phyloP scores from a whole-genome alignment of 64 coral and sea anemone genomes.

The Actinia tenebrosa region DNA sequence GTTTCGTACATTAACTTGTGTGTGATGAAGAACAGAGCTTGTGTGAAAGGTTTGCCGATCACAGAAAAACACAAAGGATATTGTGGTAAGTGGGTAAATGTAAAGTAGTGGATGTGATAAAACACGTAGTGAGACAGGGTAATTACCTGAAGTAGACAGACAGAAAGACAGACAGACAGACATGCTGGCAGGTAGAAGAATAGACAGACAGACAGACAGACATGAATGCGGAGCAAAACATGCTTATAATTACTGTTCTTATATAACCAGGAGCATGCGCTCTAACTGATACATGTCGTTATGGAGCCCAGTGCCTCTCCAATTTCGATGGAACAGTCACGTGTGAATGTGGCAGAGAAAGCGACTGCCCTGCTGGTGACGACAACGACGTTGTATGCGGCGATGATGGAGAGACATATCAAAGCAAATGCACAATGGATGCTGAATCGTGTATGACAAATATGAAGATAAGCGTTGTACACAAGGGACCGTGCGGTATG shows the following conservation, averaged over 20 bases:
- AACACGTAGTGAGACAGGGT: too few species aligned
- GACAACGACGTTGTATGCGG: slow-evolving; percentile 60
- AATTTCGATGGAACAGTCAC: slow-evolving; percentile 65
- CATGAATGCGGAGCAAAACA: not conserved
- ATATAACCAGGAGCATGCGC: slow-evolving; percentile 51
- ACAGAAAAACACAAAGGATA: slow-evolving; percentile 53
- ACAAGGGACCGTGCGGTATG: slow-evolving; percentile 83
- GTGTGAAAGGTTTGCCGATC: slow-evolving; percentile 26
- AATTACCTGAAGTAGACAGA: too few species aligned
- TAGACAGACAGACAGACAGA: too few species aligned
- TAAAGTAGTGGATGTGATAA: too few species aligned
- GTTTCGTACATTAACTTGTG: slow-evolving; percentile 84
- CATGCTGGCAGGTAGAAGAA: too few species aligned
- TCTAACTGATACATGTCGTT: slow-evolving; percentile 50
- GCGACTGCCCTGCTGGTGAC: slow-evolving; percentile 24
- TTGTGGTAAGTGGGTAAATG: slow-evolving; percentile 64
- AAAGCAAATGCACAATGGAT: slow-evolving; percentile 58
- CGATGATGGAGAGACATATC: slow-evolving; percentile 69
- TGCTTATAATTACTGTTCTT: not conserved
- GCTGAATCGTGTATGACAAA: slow-evolving; percentile 43
- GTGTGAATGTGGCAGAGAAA: slow-evolving; percentile 58
- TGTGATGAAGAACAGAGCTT: slow-evolving; percentile 79
- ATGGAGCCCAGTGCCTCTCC: slow-evolving; percentile 50
- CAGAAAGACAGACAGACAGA: too few species aligned
- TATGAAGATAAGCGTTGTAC: slow-evolving; percentile 11